These are phyloP conservation scores for Tachyglossus aculeatus DNA, from an alignment of 2,797 vertebrate species.

Conservation along the genomic window DNA sequence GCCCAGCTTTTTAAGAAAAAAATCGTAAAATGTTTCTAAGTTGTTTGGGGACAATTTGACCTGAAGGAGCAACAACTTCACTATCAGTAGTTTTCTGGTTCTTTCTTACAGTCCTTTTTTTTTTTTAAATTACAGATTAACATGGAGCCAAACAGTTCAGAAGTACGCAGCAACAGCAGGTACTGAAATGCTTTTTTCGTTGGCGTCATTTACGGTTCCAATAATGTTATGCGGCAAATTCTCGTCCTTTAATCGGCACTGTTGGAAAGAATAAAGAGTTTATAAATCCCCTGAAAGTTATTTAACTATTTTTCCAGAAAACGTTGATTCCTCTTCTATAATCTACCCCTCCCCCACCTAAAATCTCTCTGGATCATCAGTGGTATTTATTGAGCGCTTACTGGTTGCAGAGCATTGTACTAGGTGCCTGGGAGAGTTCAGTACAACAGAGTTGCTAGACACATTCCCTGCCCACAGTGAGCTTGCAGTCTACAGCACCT, in stretches of 20 bases:
- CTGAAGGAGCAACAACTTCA: neutral
- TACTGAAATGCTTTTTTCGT: conserved; percentile 36
- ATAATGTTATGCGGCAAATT: neutral
- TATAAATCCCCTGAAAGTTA: neutral
- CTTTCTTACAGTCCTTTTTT: conserved; percentile 76
- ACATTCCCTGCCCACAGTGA: no score
- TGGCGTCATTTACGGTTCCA: conserved; percentile 1
- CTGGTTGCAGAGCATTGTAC: no score
- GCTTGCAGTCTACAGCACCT: no score
- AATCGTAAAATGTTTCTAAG: no score
- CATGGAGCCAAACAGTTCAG: conserved; percentile 74
- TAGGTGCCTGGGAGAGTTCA: no score
- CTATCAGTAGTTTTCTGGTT: neutral
- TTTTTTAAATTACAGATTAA: no score
- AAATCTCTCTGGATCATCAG: neutral
- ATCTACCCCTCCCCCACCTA: neutral
- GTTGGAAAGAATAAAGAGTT: neutral
- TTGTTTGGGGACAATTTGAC: no score
- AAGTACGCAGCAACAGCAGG: conserved; percentile 75
- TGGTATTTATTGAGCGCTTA: no score
- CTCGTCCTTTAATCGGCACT: neutral
- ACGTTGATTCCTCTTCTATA: neutral
- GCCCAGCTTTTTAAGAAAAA: no score
- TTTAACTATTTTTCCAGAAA: conserved; percentile 16
- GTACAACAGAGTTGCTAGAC: no score